Evolutionary conservation across 2,113 vertebrate genomes (phyloP).

Genomic region (Isichthys henryi): DNA sequence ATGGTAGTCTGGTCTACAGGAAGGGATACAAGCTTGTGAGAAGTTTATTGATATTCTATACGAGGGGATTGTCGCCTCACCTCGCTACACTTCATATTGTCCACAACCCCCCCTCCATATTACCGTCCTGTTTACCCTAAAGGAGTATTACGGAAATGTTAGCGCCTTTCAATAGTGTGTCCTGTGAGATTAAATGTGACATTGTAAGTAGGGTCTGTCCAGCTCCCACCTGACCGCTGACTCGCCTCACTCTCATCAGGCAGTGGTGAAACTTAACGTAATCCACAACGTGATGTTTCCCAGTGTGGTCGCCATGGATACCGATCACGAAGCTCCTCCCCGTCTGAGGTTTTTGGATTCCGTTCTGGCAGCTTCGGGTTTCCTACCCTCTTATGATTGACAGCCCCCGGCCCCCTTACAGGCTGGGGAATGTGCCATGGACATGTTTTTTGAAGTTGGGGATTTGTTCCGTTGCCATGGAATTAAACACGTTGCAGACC

Average conservation of each 20-base stretch:
- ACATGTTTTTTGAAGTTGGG: neutral
- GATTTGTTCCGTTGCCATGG: neutral
- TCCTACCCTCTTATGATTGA: neutral
- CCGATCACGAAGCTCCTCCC: neutral
- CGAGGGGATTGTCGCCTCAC: neutral
- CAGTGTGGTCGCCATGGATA: conserved; percentile 30
- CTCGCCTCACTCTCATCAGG: conserved; percentile 13
- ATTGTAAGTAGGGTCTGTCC: neutral
- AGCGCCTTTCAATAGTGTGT: neutral
- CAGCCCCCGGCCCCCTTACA: neutral
- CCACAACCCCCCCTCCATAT: neutral
- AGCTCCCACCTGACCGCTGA: neutral
- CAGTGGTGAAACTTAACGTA: conserved; percentile 1
- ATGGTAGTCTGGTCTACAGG: neutral
- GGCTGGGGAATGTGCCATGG: neutral
- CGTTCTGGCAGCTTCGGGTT: neutral
- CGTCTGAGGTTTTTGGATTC: neutral
- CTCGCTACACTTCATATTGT: neutral
- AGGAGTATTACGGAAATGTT: neutral
- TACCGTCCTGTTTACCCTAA: neutral
- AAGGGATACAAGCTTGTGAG: neutral
- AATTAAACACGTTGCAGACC: neutral
- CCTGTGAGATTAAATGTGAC: neutral
- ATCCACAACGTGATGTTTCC: conserved; percentile 32
- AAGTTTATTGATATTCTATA: neutral